phyloP scores from a whole-genome alignment of 1,140 invertebrate genomes.

The Zaprionus tsacasi region DNA sequence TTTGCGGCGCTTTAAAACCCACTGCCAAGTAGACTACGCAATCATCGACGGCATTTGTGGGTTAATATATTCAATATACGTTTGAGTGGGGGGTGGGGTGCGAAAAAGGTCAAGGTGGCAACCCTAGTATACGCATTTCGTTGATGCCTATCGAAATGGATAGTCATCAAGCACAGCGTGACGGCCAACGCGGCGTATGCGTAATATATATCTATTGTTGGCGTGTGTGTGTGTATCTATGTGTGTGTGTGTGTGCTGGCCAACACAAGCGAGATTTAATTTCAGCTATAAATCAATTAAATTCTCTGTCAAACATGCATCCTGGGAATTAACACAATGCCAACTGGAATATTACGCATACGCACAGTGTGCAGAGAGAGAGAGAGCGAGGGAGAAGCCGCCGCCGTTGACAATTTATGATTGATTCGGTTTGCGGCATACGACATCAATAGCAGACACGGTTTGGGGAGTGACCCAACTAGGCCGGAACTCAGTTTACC shows the following conservation, averaged over 20 bases:
- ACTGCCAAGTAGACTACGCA: conserved; percentile 8
- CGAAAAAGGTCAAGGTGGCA: conserved; percentile 19
- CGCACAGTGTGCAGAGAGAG: conserved; percentile 16
- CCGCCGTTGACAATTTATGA: conserved; percentile 73
- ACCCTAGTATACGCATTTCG: neutral
- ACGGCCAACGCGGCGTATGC: conserved; percentile 14
- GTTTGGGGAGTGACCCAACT: too few species aligned
- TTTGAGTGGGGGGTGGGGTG: neutral
- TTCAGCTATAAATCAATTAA: conserved; percentile 73
- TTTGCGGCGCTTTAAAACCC: neutral
- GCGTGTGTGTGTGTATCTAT: neutral
- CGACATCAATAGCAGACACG: neutral
- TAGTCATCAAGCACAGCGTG: neutral
- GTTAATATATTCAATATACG: conserved; percentile 18
- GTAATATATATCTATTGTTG: conserved; percentile 29
- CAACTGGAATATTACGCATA: conserved; percentile 55
- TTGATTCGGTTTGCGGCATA: conserved; percentile 61
- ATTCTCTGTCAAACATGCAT: conserved; percentile 31
- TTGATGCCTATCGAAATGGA: conserved; percentile 25
- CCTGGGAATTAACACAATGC: conserved; percentile 31
- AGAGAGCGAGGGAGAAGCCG: too few species aligned
- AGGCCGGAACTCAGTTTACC: conserved; percentile 9
- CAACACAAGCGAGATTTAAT: conserved; percentile 53
- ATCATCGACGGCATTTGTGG: conserved; percentile 1
- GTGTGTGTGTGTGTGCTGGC: neutral